phyloP scores from a whole-genome alignment of 2,888 invertebrate species.

The Muschampia plurimacula region DNA sequence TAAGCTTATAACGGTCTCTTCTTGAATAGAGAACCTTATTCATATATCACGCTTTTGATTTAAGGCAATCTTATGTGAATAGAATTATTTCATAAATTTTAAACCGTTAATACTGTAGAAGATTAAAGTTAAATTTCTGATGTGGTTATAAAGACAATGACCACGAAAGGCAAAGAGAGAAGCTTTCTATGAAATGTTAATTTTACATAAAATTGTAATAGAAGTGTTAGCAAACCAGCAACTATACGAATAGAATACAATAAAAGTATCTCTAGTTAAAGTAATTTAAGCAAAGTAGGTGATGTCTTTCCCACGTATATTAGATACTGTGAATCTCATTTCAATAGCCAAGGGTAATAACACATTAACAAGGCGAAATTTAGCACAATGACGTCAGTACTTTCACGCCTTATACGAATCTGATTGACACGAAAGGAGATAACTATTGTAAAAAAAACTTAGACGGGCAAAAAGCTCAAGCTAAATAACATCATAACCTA shows the following conservation, averaged over 20 bases:
- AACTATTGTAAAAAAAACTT: constrained; percentile 79
- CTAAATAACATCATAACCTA: constrained; percentile 85
- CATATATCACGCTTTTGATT: not conserved
- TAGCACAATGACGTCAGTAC: constrained; percentile 77
- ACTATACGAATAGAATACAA: not conserved
- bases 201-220: not conserved
- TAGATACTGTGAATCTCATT: constrained; percentile 53
- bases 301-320: constrained; percentile 53
- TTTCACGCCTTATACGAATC: constrained; percentile 81
- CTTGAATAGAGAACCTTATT: too few species aligned
- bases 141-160: not conserved
- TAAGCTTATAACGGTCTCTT: not conserved
- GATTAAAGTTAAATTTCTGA: not conserved
- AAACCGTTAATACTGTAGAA: not conserved
- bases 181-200: not conserved
- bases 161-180: not conserved
- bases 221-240: not conserved
- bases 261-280: constrained; percentile 38
- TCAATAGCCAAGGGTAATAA: constrained; percentile 60
- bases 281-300: constrained; percentile 47
- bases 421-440: constrained; percentile 82
- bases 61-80: not conserved
- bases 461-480: constrained; percentile 75
- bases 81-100: not conserved
- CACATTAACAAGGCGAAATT: constrained; percentile 65